Evolutionary conservation across 2,888 invertebrate species (phyloP).

Genomic region (Netelia virgata): DNA sequence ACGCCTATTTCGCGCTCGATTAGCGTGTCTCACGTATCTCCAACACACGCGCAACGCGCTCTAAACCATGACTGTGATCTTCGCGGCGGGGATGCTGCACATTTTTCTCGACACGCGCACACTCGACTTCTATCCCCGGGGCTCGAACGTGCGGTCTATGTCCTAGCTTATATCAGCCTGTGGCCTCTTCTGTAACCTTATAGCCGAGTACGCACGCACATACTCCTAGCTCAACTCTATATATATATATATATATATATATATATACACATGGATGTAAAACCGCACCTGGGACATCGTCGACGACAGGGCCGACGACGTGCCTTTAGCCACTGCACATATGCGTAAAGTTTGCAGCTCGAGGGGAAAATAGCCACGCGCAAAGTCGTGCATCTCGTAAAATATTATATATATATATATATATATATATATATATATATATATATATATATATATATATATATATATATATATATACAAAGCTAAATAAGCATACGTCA

Average conservation of each 20-base stretch:
- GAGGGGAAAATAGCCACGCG: slow-evolving; percentile 52
- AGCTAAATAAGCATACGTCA: background rate
- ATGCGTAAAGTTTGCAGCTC: slow-evolving; percentile 14
- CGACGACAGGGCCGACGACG: slow-evolving; percentile 58
- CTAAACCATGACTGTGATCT: slow-evolving; percentile 50
- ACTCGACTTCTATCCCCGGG: slow-evolving; percentile 41
- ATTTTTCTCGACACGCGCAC: slow-evolving; percentile 54
- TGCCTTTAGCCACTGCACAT: slow-evolving; percentile 52
- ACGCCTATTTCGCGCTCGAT: slow-evolving; percentile 76
- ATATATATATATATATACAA: background rate
- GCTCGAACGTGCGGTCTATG: slow-evolving; percentile 49
- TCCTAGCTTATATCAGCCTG: background rate
- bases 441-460: no score
- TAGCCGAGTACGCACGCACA: slow-evolving; percentile 25
- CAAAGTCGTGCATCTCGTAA: slow-evolving; percentile 38
- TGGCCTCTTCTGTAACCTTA: slow-evolving; percentile 56
- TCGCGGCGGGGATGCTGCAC: slow-evolving; percentile 52
- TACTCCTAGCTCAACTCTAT: slow-evolving; percentile 17
- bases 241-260: slow-evolving; percentile 24
- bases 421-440: no score
- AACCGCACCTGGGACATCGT: slow-evolving; percentile 43
- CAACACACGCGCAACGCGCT: slow-evolving; percentile 14
- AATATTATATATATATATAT: background rate
- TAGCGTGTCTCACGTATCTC: slow-evolving; percentile 69
- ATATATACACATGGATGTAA: background rate